A percentile compares a stretch with the other conserved stretches of the same genome.
Conservation (phyloP, 2,113 vertebrate species). For the Mormyrus lacerda region DNA sequence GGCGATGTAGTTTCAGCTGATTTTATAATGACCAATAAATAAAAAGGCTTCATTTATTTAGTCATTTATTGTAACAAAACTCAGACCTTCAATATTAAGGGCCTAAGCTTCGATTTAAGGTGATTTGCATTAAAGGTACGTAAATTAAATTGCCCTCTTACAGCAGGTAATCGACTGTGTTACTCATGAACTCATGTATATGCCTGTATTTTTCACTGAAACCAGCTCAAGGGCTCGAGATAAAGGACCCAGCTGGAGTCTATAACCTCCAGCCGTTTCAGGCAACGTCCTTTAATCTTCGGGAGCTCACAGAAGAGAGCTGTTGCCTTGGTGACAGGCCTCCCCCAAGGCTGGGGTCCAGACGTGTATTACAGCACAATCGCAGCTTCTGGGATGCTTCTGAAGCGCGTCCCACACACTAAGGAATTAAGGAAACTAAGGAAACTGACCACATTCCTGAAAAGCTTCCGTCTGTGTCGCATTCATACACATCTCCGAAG, state of each 20-base stretch:
- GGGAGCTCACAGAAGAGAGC: neutral
- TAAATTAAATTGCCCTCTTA: neutral
- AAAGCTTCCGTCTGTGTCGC: neutral
- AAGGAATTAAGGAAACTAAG: neutral
- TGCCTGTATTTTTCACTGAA: neutral
- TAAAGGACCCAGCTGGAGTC: neutral
- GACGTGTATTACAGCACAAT: neutral
- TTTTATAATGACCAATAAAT: neutral
- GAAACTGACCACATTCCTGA: neutral
- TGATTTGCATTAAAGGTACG: neutral
- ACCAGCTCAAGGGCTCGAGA: neutral
- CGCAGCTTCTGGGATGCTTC: neutral
- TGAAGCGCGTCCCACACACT: neutral
- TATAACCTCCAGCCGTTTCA: neutral
- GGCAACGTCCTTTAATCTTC: neutral
- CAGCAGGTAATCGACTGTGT: neutral
- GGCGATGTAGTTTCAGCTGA: neutral
- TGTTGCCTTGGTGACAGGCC: neutral
- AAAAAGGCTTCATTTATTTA: neutral
- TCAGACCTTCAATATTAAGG: neutral
- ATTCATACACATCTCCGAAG: neutral
- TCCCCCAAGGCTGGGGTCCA: neutral
- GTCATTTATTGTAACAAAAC: neutral
- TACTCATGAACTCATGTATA: neutral
- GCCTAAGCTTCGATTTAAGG: neutral